Evolutionary conservation across 2,113 vertebrate genomes (phyloP).

Genomic region (Grallaria varia): DNA sequence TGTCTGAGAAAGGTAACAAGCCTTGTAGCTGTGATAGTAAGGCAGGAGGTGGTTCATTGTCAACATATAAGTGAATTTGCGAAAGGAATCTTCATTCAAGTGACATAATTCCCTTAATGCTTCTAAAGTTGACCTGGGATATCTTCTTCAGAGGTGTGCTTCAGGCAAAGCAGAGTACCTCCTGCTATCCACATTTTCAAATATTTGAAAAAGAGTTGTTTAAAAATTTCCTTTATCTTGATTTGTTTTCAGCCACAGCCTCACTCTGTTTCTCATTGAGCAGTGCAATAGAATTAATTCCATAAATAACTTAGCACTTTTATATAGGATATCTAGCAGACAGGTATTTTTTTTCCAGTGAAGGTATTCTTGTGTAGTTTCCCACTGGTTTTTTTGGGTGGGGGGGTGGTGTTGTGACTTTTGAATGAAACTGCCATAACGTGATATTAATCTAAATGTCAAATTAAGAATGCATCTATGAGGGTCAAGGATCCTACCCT

Average conservation of each 20-base stretch:
- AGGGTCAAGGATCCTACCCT: slow-evolving; percentile 19
- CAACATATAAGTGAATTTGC: background rate
- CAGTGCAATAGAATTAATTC: slow-evolving; percentile 42
- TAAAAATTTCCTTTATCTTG: slow-evolving; percentile 2
- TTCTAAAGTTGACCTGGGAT: background rate
- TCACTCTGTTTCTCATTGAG: slow-evolving; percentile 46
- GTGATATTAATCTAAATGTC: slow-evolving; percentile 61
- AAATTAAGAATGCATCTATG: slow-evolving; percentile 56
- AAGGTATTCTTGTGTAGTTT: slow-evolving; percentile 14
- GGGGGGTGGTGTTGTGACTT: background rate
- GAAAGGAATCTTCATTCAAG: background rate
- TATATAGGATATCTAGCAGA: background rate
- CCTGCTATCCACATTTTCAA: background rate
- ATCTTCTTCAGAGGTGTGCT: background rate
- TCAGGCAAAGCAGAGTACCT: background rate
- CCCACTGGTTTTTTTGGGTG: background rate
- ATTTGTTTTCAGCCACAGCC: slow-evolving; percentile 48
- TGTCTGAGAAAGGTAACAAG: background rate
- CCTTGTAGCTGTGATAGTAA: background rate
- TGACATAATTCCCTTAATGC: slow-evolving; percentile 8
- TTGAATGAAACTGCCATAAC: slow-evolving; percentile 18
- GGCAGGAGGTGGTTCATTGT: background rate
- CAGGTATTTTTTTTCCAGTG: background rate
- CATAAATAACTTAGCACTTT: slow-evolving; percentile 35
- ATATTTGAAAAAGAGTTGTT: slow-evolving; percentile 20